Base-by-base conservation (phyloP, 2,113 vertebrate species). In the Laticauda colubrina region DNA sequence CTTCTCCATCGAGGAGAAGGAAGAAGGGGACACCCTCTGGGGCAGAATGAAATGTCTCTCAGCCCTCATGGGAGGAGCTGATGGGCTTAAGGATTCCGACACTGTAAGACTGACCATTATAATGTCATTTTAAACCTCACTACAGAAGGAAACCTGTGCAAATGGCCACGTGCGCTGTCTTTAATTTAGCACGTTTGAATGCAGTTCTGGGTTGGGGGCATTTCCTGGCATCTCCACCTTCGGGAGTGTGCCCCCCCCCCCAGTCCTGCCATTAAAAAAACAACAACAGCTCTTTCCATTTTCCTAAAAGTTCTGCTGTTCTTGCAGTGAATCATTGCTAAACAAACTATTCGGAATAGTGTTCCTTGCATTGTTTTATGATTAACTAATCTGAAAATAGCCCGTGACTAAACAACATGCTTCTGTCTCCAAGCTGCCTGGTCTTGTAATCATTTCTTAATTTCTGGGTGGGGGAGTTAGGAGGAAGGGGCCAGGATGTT, bases 401-500 rank as follows among this genome's bases (percentile, higher is more conserved):
- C 95, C 94, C 96, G 97, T 96, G 98, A 98, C 97, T 96, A 93
- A 95, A 95, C 97, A 97, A 95, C 96, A 94, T 95, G 93, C 93
- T 94, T 93, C 3, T 1, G 94, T 97, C 96, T 97, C 96, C 97
- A 92, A 96, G 93, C 89, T 94, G 95, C 96, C 96, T 21, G 2
- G 4, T 95, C 96, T 97, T 51, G 94, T 97, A 97, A 96, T 92
- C 94, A 96, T 98, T 97, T 97, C 97, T 97, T 97, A 94, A 97
- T 97, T 98, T 98, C 97, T 98, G 56, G 10, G 7, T 8, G 7
- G 48, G 56, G 91, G 89, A 93, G 93, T 94, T 93, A 89, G 90
- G 86, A 94, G 24, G 90, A 10, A 55, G 43, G 94, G 86, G 34
- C 96, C 93, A 94, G 6, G n/a, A 20, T 20, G 69, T 20, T 20